Evolutionary conservation across 2,888 invertebrate species (phyloP), one percentile per base, ranked within the genome.

Genomic region (Tuta absoluta): DNA sequence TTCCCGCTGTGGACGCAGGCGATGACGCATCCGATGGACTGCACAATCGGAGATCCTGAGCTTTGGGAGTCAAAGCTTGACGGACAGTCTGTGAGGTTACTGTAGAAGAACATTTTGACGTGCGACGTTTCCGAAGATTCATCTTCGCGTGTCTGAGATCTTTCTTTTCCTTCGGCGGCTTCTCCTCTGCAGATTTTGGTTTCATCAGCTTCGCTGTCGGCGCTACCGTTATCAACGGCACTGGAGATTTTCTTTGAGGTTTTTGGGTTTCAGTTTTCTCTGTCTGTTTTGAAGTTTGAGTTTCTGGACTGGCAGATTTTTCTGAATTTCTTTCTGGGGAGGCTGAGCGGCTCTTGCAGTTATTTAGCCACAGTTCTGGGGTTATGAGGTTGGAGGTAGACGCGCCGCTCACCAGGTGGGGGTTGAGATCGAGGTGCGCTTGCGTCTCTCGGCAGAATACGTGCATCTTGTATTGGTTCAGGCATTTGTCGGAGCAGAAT

Each of bases 391-490:
- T 92, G 66, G 92, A 85, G 28, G 91, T 78, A 19, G 92, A 88
- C 8, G 92, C 79, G 61, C 87, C 87, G 75, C 82, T 89, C 71
- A 90, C 94, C 73, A 95, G 86, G 81, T 96, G 96, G 0, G 96
- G 96, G 82, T 95, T 95, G 85, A 97, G 94, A 81, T 97, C 96
- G 66, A 98, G 93, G 82, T 98, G 98, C 8, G 98, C 97, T 81
- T 97, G 96, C 5, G 98, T 97, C 89, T 98, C 98, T 62, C 96
- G 95, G 87, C 98, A 98, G 89, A 98, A 98, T 70, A 98, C 97
- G 85, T 98, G 97, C 98, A 98, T 98, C 92, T 98, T 98, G 93
- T 98, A 98, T 86, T 98, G 98, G 82, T 98, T 98, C 71, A 98
- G 93, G 80, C 98, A 98, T 92, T 97, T 97, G 85, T 98, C 97